Evolutionary conservation across 2,888 invertebrate genomes (phyloP), one percentile per base, ranked within the genome.

Genomic region (Cataglyphis altisquamis): DNA sequence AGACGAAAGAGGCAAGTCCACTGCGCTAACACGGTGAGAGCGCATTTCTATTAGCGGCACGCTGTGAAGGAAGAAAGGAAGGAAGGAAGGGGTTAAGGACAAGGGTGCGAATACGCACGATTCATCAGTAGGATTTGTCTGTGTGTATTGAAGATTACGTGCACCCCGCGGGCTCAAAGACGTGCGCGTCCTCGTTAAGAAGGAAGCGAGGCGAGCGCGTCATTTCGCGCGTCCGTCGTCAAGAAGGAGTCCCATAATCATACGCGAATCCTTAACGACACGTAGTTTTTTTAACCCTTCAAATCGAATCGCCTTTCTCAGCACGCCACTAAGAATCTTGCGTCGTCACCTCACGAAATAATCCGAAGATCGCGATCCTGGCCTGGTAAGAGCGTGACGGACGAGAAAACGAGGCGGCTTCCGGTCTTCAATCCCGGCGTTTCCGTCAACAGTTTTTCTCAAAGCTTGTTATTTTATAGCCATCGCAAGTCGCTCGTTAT

Each of bases 401-500:
- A 89, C 86, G 85, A 75, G 60, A 57, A 70, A 86, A 85, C 72
- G 84, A 72, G 77, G 67, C 41, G 68, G 60, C 63, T 82, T 80
- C 73, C 78, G 81, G 77, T 73, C 52, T 88, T 89, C 84, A 84
- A 87, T 48, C 84, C 86, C 82, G 78, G 85, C 82, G 86, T 89
- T 88, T 88, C 85, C 89, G 89, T 73, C 86, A 78, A 87, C 86
- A 87, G 85, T 89, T 91, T 93, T 93, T 91, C 89, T 90, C 87
- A 84, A 82, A 86, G 88, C 3, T 90, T 91, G 89, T 92, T 92
- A 90, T 87, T 89, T 91, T 92, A 92, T 92, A 92, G 91, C 48
- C 25, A 39, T 52, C 57, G 29, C 74, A 75, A 78, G 63, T 15
- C 12, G 45, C 52, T 62, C 66, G 72, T 29, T 80, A 64, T 36